Evolutionary conservation across 2,888 invertebrate species (phyloP).

Genomic region (Cosmia trapezina): DNA sequence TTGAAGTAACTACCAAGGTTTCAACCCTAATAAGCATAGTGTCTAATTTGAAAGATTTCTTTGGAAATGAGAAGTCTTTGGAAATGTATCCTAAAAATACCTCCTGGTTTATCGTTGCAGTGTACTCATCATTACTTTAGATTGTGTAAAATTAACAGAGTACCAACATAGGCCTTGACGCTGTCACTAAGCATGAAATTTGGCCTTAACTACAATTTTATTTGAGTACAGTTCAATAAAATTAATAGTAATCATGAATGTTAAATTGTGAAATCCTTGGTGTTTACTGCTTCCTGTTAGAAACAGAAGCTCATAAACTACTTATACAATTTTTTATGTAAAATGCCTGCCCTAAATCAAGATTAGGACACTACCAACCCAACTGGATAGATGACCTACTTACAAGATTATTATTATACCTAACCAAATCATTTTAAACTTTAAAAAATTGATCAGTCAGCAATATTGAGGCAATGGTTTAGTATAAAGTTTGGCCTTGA

Average conservation of each 20-base stretch:
- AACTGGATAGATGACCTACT: slow-evolving; percentile 35
- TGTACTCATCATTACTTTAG: slow-evolving; percentile 19
- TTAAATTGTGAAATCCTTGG: slow-evolving; percentile 14
- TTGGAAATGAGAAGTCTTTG: slow-evolving; percentile 28
- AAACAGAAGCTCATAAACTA: background rate
- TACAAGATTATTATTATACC: slow-evolving; percentile 7
- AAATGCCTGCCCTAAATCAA: slow-evolving; percentile 15
- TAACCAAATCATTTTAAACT: background rate
- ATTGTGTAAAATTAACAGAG: slow-evolving; percentile 52
- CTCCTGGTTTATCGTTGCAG: slow-evolving; percentile 4
- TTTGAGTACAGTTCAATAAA: slow-evolving; percentile 1
- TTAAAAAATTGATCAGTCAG: slow-evolving; percentile 20
- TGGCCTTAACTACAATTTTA: background rate
- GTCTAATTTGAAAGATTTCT: slow-evolving; percentile 36
- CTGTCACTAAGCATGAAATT: background rate
- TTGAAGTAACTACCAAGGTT: slow-evolving; percentile 17
- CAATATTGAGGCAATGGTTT: slow-evolving; percentile 32
- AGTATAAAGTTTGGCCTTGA: slow-evolving; percentile 57
- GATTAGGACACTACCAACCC: slow-evolving; percentile 15
- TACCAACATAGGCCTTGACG: background rate
- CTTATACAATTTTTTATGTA: background rate
- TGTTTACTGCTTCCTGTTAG: slow-evolving; percentile 1
- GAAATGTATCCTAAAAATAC: slow-evolving; percentile 5
- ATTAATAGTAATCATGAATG: slow-evolving; percentile 2
- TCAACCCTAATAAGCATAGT: slow-evolving; percentile 45